Conservation (phyloP, 2,888 invertebrate genomes). For the Sphinx pinastri region DNA sequence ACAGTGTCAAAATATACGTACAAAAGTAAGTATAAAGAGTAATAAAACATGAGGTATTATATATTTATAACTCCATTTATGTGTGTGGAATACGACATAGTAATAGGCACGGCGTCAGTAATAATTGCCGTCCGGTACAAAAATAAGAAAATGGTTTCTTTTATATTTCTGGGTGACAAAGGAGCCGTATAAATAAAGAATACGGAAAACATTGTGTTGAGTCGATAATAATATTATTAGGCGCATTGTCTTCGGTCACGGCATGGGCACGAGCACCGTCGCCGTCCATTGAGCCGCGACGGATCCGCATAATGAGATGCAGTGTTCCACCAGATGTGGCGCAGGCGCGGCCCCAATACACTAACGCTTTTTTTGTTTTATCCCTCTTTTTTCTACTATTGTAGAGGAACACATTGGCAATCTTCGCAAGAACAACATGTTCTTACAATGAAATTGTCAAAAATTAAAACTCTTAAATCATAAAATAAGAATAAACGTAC, state of each 20-base stretch:
- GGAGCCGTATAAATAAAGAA: constrained; percentile 37
- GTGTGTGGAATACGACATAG: background rate
- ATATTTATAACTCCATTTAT: background rate
- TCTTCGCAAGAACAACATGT: constrained; percentile 28
- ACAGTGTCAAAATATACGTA: background rate
- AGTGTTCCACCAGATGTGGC: constrained; percentile 79
- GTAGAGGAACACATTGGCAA: constrained; percentile 42
- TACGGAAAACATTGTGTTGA: constrained; percentile 33
- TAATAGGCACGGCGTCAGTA: background rate
- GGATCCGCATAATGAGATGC: constrained; percentile 78
- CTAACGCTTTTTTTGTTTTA: constrained; percentile 63
- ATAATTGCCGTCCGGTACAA: background rate
- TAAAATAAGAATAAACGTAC: too few relatives aligned
- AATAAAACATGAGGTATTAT: background rate
- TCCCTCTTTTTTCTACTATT: constrained; percentile 46
- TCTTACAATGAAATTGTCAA: background rate
- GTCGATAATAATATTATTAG: constrained; percentile 49
- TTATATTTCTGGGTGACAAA: constrained; percentile 1
- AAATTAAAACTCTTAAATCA: background rate
- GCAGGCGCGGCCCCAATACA: constrained; percentile 74
- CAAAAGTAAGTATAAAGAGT: background rate
- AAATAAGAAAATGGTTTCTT: constrained; percentile 9
- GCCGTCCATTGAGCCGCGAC: constrained; percentile 70
- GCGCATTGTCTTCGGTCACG: constrained; percentile 58
- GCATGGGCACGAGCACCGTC: constrained; percentile 48